These are phyloP conservation scores for Pseudomyrmex flavicornis DNA, from an alignment of 1,140 invertebrate species.

Conservation along the genomic window DNA sequence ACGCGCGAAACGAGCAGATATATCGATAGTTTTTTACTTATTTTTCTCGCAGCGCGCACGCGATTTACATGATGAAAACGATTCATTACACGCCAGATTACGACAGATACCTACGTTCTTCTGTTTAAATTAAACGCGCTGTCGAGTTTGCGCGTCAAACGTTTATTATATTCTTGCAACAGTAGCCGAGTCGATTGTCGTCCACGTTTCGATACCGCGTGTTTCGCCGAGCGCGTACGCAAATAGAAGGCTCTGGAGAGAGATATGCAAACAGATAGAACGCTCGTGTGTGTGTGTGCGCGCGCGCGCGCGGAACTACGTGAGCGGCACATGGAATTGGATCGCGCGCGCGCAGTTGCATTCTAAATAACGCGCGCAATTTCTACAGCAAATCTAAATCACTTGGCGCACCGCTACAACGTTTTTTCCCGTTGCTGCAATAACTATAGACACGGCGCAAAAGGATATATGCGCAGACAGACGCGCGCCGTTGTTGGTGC, in stretches of 20 bases:
- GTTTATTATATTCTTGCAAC: not conserved
- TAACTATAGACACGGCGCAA: too few relatives aligned
- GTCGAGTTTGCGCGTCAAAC: too few relatives aligned
- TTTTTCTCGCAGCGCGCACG: too few relatives aligned
- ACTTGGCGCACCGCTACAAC: not conserved
- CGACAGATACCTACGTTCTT: too few relatives aligned
- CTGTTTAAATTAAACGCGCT: too few relatives aligned
- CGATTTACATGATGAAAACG: too few relatives aligned
- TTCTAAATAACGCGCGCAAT: constrained; percentile 2
- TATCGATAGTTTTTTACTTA: too few relatives aligned
- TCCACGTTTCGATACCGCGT: not conserved
- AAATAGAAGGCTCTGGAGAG: not conserved
- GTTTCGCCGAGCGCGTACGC: not conserved
- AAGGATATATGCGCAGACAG: too few relatives aligned
- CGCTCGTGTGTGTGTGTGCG: not conserved
- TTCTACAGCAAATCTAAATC: not conserved
- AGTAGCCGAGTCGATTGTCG: not conserved
- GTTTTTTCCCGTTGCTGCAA: not conserved
- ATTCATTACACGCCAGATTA: too few relatives aligned
- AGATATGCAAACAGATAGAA: not conserved
- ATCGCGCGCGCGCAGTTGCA: not conserved
- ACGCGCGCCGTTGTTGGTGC: too few relatives aligned
- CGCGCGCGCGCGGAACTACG: not conserved
- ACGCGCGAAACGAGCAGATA: too few relatives aligned
- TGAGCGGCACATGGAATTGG: constrained; percentile 28